Evolutionary conservation across 2,888 invertebrate species (phyloP).

Genomic region (Eilema caniola): DNA sequence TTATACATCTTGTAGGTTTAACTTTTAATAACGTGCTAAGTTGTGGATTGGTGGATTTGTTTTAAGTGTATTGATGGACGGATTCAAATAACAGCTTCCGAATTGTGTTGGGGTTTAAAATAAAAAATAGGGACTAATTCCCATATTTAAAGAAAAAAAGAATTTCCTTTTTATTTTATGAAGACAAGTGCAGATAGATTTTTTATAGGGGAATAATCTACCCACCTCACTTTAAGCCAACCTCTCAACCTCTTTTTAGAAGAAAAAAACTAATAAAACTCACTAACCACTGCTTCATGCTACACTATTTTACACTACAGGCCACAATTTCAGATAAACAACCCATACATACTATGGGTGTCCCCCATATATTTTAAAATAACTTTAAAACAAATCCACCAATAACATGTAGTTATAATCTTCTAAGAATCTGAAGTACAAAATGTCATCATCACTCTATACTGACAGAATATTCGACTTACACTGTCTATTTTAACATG

Average conservation of each 20-base stretch:
- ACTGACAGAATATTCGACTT: conserved; percentile 32
- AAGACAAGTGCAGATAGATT: too few species aligned
- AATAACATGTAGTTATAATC: conserved; percentile 39
- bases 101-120: too few species aligned
- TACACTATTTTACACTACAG: conserved; percentile 1
- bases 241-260: too few species aligned
- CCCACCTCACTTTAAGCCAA: too few species aligned
- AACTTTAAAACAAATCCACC: conserved; percentile 38
- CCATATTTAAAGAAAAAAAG: too few species aligned
- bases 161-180: too few species aligned
- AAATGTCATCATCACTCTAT: conserved; percentile 59
- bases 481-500: conserved; percentile 12
- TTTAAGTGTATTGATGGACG: conserved; percentile 20
- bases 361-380: neutral
- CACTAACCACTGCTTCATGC: too few species aligned
- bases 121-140: too few species aligned
- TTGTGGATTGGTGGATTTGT: conserved; percentile 38
- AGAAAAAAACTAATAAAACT: too few species aligned
- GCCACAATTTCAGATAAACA: neutral
- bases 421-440: conserved; percentile 71
- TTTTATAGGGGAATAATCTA: too few species aligned
- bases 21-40: conserved; percentile 35
- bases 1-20: conserved; percentile 35
- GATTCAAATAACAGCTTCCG: neutral
- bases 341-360: too few species aligned